A percentile compares a stretch with the other conserved stretches of the same genome.
Evolutionary conservation across 2,888 invertebrate genomes (phyloP).

Genomic region (Spilarctia lutea): DNA sequence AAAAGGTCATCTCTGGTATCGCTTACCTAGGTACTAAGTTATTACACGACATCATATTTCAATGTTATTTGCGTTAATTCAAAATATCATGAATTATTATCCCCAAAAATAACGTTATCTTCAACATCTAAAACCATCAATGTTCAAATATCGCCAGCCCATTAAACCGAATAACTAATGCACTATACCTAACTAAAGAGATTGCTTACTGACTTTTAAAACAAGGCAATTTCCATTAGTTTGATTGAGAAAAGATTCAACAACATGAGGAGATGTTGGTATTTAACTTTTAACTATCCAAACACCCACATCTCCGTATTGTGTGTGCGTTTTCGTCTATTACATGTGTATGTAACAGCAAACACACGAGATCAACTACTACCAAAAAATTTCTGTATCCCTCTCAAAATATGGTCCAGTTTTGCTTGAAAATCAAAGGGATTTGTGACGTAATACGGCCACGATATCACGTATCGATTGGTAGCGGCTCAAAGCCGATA

Average conservation of each 20-base stretch:
- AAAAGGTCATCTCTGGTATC: no score
- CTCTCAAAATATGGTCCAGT: slow-evolving; percentile 39
- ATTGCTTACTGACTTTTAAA: slow-evolving; percentile 63
- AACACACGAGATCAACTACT: slow-evolving; percentile 49
- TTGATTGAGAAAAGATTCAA: slow-evolving; percentile 80
- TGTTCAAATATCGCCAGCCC: slow-evolving; percentile 26
- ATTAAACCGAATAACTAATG: slow-evolving; percentile 42
- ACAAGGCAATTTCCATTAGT: slow-evolving; percentile 76
- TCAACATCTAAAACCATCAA: slow-evolving; percentile 21
- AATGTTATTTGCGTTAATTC: not conserved
- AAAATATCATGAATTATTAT: slow-evolving; percentile 1
- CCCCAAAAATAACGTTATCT: slow-evolving; percentile 18
- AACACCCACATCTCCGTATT: slow-evolving; percentile 62
- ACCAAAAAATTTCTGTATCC: slow-evolving; percentile 43
- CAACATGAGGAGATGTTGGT: slow-evolving; percentile 71
- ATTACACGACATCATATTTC: not conserved
- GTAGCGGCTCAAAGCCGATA: slow-evolving; percentile 80
- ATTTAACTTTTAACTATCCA: slow-evolving; percentile 82
- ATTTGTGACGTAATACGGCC: slow-evolving; percentile 58
- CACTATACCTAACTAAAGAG: slow-evolving; percentile 54
- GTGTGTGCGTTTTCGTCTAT: slow-evolving; percentile 66
- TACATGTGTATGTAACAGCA: slow-evolving; percentile 54
- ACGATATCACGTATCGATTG: slow-evolving; percentile 78
- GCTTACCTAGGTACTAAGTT: not conserved
- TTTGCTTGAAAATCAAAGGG: slow-evolving; percentile 42